A percentile compares a stretch with the other conserved stretches of the same genome.
Conservation (phyloP, 2,113 vertebrate genomes). For the Hemibagrus wyckioides region DNA sequence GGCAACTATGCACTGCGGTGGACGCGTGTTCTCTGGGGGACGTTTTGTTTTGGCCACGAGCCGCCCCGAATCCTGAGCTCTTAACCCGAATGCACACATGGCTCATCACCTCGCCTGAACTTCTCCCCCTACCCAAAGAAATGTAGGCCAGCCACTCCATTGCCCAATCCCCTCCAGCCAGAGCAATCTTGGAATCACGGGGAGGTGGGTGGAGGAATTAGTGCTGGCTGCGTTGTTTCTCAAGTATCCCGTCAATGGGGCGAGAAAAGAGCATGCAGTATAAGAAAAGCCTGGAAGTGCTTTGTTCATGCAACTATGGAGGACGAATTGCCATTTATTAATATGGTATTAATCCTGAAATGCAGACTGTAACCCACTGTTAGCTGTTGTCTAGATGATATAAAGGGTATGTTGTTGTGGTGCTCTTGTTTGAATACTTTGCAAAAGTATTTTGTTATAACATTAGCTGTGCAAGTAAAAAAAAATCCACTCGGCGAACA, state of each 20-base stretch:
- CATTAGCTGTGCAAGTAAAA: background rate
- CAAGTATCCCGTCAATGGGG: conserved; percentile 33
- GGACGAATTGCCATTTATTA: conserved; percentile 28
- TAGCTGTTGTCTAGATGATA: background rate
- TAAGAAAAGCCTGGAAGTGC: conserved; percentile 23
- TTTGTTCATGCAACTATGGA: conserved; percentile 29
- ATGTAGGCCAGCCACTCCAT: conserved; percentile 50
- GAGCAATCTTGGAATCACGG: conserved; percentile 23
- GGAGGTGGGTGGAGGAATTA: conserved; percentile 21
- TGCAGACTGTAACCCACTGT: background rate
- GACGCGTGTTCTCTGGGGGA: conserved; percentile 44
- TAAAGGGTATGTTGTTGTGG: background rate
- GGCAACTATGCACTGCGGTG: conserved; percentile 13
- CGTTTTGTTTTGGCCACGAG: conserved; percentile 52
- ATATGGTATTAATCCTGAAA: conserved; percentile 33
- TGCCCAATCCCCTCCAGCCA: conserved; percentile 51
- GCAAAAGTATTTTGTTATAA: background rate
- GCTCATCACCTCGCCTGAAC: conserved; percentile 56
- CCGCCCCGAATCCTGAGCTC: conserved; percentile 42
- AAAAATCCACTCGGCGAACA: background rate
- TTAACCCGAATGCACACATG: conserved; percentile 57
- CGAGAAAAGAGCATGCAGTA: conserved; percentile 33
- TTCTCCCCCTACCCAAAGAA: conserved; percentile 42
- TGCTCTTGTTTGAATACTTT: background rate
- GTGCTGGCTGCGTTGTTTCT: conserved; percentile 33